Percentiles rank a stretch among this genome's conserved stretches.
These are phyloP conservation scores for Pocota personata DNA, from an alignment of 2,888 invertebrate genomes.

Conservation along the genomic window DNA sequence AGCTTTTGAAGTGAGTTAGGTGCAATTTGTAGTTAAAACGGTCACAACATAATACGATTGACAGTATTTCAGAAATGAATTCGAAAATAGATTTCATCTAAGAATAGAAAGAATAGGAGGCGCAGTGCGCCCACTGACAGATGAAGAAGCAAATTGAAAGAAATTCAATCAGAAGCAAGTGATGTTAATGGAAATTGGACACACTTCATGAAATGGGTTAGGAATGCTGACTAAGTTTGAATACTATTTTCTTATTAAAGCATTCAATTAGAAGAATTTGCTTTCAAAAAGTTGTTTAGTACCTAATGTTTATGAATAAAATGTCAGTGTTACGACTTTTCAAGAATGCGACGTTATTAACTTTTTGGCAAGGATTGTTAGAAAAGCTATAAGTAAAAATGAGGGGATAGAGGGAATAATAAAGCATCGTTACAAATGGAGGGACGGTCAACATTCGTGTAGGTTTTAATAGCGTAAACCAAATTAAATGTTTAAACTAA, in stretches of 20 bases:
- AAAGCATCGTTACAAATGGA: too few species aligned
- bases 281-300: neutral
- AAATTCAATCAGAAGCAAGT: neutral
- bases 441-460: too few species aligned
- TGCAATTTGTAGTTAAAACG: neutral
- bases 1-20: neutral
- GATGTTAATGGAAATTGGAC: neutral
- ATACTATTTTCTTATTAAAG: neutral
- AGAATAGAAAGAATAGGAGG: neutral
- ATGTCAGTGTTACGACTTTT: too few species aligned
- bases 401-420: too few species aligned
- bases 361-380: too few species aligned
- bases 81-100: neutral
- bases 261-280: neutral
- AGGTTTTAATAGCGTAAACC: too few species aligned
- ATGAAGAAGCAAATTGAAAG: neutral
- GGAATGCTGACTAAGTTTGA: neutral
- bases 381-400: too few species aligned
- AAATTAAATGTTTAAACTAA: too few species aligned
- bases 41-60: neutral
- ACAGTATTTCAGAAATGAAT: neutral
- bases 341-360: too few species aligned
- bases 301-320: too few species aligned
- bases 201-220: neutral
- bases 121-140: neutral